These are phyloP conservation scores for Villa cingulata DNA, from an alignment of 2,888 invertebrate genomes.

Conservation along the genomic window DNA sequence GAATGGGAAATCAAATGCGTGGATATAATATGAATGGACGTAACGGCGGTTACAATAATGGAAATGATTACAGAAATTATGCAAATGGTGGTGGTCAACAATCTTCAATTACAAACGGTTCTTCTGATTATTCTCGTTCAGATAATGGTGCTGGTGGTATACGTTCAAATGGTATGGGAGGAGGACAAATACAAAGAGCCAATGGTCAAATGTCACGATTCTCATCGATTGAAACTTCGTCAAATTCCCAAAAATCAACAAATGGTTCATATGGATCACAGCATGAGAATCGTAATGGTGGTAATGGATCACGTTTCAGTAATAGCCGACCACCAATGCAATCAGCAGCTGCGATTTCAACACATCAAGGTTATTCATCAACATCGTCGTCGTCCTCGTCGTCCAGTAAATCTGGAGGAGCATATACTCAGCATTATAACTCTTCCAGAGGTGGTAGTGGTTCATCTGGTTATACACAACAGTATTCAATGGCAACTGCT, in stretches of 20 bases:
- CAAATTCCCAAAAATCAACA: neutral
- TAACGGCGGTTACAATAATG: conserved; percentile 5
- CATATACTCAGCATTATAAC: conserved; percentile 7
- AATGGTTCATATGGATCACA: conserved; percentile 7
- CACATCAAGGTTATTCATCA: conserved; percentile 1
- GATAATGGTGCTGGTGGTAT: neutral
- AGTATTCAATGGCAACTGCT: conserved; percentile 27
- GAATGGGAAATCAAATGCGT: conserved; percentile 11
- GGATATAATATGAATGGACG: conserved; percentile 4
- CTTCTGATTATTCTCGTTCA: conserved; percentile 4
- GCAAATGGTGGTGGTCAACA: neutral
- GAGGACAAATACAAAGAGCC: conserved; percentile 12
- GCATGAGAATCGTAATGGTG: neutral
- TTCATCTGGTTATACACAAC: conserved; percentile 15
- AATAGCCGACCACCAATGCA: conserved; percentile 13
- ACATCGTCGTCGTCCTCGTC: neutral
- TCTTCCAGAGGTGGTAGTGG: conserved; percentile 10
- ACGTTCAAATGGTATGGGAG: neutral
- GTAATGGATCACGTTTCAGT: conserved; percentile 12
- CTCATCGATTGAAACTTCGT: conserved; percentile 12
- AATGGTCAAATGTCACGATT: conserved; percentile 23
- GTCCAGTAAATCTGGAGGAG: neutral
- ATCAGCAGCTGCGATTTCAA: conserved; percentile 12
- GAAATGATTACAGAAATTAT: conserved; percentile 5
- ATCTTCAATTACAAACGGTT: neutral